These are phyloP conservation scores for Leptobrachium leishanense DNA, from an alignment of 2,113 vertebrate species.

Conservation along the genomic window DNA sequence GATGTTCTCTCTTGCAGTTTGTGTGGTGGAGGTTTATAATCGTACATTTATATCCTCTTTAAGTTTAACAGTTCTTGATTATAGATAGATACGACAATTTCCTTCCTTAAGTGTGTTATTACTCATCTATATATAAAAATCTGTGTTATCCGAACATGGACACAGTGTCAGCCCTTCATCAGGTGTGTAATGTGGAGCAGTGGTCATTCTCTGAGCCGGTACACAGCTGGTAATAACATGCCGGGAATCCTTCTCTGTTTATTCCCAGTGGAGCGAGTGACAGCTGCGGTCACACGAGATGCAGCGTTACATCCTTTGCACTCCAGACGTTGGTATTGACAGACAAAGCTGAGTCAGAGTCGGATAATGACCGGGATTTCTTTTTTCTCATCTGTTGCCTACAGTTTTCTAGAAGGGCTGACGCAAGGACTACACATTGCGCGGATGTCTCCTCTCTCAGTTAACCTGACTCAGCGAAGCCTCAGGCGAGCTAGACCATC, in stretches of 20 bases:
- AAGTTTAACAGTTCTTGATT: no score
- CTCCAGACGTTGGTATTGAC: slow-evolving; percentile 34
- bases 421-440: background rate
- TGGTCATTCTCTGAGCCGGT: slow-evolving; percentile 52
- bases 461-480: slow-evolving; percentile 16
- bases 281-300: slow-evolving; percentile 58
- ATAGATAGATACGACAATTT: no score
- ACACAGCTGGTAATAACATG: slow-evolving; percentile 53
- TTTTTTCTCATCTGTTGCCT: background rate
- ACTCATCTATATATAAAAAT: no score
- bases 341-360: slow-evolving; percentile 5
- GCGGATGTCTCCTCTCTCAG: background rate
- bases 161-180: background rate
- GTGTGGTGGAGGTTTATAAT: no score
- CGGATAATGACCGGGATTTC: background rate
- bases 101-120: no score
- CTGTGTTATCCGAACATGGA: slow-evolving; percentile 26
- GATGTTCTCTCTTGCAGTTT: no score
- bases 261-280: slow-evolving; percentile 43
- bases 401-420: background rate
- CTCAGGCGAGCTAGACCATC: no score
- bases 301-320: slow-evolving; percentile 53
- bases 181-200: slow-evolving; percentile 23
- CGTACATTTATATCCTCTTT: no score
- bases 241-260: slow-evolving; percentile 57